Conservation (phyloP, 2,888 invertebrate genomes). For the Proisotoma minuta region DNA sequence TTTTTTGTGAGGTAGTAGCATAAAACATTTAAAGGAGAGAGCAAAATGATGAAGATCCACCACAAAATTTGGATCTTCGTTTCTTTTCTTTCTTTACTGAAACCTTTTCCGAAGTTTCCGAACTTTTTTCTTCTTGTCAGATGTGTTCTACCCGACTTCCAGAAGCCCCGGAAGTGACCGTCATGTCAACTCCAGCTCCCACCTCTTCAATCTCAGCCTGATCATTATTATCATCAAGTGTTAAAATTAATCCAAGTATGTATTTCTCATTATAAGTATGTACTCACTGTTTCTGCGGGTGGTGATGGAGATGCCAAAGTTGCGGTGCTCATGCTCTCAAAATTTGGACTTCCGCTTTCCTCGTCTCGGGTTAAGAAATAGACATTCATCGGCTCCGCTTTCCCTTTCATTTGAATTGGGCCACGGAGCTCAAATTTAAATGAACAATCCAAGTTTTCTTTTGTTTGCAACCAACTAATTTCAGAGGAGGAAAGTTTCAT, state of each 20-base stretch:
- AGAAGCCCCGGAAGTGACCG: conserved; percentile 24
- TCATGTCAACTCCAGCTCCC: conserved; percentile 24
- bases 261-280: conserved; percentile 9
- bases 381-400: conserved; percentile 87
- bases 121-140: conserved; percentile 48
- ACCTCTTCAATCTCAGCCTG: background rate
- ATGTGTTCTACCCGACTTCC: conserved; percentile 28
- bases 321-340: background rate
- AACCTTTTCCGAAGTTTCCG: too few relatives aligned
- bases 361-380: conserved; percentile 67
- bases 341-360: background rate
- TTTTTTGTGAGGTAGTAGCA: too few relatives aligned
- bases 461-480: conserved; percentile 41
- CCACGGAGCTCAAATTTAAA: conserved; percentile 82
- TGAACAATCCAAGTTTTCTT: conserved; percentile 74
- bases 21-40: conserved; percentile 36
- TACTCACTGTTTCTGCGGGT: too few relatives aligned
- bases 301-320: conserved; percentile 7
- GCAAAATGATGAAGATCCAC: conserved; percentile 45
- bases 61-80: conserved; percentile 45
- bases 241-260: background rate
- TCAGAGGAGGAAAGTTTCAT: background rate
- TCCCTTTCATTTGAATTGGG: conserved; percentile 87
- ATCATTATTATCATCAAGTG: too few relatives aligned
- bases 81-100: too few relatives aligned